A percentile compares a stretch with the other conserved stretches of the same genome.
These are phyloP conservation scores for Eleginops maclovinus DNA, from an alignment of 2,113 vertebrate species.

Conservation along the genomic window DNA sequence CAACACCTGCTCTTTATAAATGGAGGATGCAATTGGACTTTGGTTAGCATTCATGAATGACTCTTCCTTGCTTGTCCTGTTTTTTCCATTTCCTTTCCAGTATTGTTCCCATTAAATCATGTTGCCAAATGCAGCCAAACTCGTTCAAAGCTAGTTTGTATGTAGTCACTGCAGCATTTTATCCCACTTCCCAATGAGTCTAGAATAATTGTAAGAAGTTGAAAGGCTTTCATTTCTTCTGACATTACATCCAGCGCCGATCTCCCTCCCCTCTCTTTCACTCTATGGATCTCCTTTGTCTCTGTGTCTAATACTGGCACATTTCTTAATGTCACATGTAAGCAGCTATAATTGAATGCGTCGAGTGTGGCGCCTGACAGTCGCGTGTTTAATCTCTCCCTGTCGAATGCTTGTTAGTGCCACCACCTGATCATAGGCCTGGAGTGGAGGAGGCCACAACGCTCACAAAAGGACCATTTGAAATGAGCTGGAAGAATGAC, in stretches of 20 bases:
- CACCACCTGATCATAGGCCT: constrained; percentile 72
- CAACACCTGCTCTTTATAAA: constrained; percentile 48
- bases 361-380: constrained; percentile 71
- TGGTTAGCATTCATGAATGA: neutral
- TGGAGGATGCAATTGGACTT: constrained; percentile 18
- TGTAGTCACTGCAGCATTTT: constrained; percentile 7
- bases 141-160: constrained; percentile 19
- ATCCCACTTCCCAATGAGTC: constrained; percentile 21
- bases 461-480: constrained; percentile 59
- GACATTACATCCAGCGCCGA: constrained; percentile 50
- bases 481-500: constrained; percentile 34
- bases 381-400: constrained; percentile 68
- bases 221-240: constrained; percentile 68
- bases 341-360: constrained; percentile 78
- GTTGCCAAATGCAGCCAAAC: neutral
- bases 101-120: neutral
- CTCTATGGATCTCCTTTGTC: constrained; percentile 56
- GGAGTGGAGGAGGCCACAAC: constrained; percentile 53
- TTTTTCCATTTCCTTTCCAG: too few species aligned
- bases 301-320: constrained; percentile 46
- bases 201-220: constrained; percentile 60
- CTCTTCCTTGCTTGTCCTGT: neutral
- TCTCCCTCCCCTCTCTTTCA: constrained; percentile 44
- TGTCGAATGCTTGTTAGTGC: constrained; percentile 64
- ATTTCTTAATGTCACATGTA: constrained; percentile 73